phyloP scores from a whole-genome alignment of 2,113 vertebrate species.

The Tupaia tana region DNA sequence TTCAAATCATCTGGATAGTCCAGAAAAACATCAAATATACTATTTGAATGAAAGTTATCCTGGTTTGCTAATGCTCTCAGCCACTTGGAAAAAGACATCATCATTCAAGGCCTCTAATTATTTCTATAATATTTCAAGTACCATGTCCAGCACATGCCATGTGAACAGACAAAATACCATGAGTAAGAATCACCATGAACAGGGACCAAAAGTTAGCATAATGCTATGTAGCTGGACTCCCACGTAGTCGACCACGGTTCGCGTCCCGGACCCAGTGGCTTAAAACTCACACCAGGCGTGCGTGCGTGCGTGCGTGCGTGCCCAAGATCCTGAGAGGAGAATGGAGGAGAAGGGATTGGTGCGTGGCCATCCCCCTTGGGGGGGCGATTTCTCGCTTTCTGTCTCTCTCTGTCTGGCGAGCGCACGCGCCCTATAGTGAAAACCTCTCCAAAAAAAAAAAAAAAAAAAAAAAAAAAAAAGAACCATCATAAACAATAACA shows the following conservation, averaged over 20 bases:
- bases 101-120: not conserved
- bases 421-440: too few relatives aligned
- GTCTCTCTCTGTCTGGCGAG: too few relatives aligned
- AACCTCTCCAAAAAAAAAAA: too few relatives aligned
- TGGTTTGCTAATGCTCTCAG: not conserved
- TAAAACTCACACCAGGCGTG: too few relatives aligned
- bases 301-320: too few relatives aligned
- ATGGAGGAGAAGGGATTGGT: too few relatives aligned
- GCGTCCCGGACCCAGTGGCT: too few relatives aligned
- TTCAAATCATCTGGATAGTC: not conserved
- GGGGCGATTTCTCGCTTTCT: too few relatives aligned
- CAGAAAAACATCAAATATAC: not conserved
- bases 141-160: not conserved
- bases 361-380: too few relatives aligned
- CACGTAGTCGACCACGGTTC: too few relatives aligned
- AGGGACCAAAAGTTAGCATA: not conserved
- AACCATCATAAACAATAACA: not conserved
- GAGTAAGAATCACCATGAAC: not conserved
- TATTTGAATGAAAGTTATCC: not conserved
- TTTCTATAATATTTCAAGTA: conserved; percentile 58
- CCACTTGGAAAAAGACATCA: conserved; percentile 16
- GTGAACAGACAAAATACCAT: not conserved
- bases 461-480: not conserved
- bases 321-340: too few relatives aligned
- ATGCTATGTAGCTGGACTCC: too few relatives aligned